Percentiles rank a stretch among this genome's conserved stretches.
phyloP scores from a whole-genome alignment of 2,888 invertebrate species.

The Thereva nobilitata region DNA sequence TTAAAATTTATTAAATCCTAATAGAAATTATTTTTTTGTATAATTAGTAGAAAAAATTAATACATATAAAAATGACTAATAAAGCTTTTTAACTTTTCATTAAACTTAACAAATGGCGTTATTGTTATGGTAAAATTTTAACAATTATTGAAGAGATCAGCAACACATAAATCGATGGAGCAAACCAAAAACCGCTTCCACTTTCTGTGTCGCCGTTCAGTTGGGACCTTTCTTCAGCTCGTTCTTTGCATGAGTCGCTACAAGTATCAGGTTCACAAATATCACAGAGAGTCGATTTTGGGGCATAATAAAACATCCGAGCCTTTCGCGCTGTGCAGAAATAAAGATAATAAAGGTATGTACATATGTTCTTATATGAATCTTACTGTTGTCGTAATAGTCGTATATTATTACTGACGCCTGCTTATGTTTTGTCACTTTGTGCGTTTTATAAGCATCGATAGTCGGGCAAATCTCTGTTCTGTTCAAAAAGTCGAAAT shows the following conservation, averaged over 20 bases:
- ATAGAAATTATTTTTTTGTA: too few relatives aligned
- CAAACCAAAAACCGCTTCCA: constrained; percentile 7
- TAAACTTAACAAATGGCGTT: too few relatives aligned
- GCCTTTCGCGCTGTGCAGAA: constrained; percentile 71
- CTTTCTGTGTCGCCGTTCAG: constrained; percentile 37
- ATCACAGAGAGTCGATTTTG: constrained; percentile 75
- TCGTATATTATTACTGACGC: constrained; percentile 86
- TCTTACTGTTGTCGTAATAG: constrained; percentile 90
- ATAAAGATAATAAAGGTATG: constrained; percentile 33
- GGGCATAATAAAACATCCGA: constrained; percentile 78
- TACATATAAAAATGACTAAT: too few relatives aligned
- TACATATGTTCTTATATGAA: background rate
- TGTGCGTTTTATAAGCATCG: constrained; percentile 81
- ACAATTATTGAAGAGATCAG: too few relatives aligned
- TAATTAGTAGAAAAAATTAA: too few relatives aligned
- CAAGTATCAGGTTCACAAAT: constrained; percentile 72
- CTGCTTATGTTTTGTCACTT: constrained; percentile 84
- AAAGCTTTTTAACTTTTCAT: too few relatives aligned
- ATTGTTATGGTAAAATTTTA: too few relatives aligned
- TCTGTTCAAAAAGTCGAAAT: constrained; percentile 72
- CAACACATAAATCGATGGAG: too few relatives aligned
- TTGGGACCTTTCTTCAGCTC: constrained; percentile 51
- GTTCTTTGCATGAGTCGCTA: constrained; percentile 52
- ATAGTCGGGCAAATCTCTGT: constrained; percentile 83
- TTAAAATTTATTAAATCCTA: too few relatives aligned